Evolutionary conservation across 1,140 invertebrate species (phyloP).

Genomic region (Pseudomyrmex sp.): DNA sequence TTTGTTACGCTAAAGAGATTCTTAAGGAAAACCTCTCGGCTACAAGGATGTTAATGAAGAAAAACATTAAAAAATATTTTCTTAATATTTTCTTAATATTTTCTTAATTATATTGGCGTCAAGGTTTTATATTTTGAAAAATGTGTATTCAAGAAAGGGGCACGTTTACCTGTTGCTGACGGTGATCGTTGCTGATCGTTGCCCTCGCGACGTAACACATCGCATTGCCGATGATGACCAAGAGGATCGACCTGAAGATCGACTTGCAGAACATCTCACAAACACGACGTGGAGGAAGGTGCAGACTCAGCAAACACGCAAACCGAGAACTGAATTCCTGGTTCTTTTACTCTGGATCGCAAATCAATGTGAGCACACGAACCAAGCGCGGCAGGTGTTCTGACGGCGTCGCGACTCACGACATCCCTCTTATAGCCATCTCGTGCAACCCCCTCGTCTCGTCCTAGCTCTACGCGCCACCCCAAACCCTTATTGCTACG

Average conservation of each 20-base stretch:
- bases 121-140: background rate
- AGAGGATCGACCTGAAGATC: conserved; percentile 3
- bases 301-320: background rate
- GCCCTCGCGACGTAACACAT: conserved; percentile 43
- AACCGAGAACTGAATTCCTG: background rate
- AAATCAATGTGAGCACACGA: conserved; percentile 16
- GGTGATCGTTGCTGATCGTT: conserved; percentile 56
- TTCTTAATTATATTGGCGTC: no score
- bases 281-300: background rate
- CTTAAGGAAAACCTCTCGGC: background rate
- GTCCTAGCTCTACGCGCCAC: conserved; percentile 77
- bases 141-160: background rate
- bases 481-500: conserved; percentile 69
- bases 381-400: conserved; percentile 62
- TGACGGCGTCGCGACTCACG: conserved; percentile 80
- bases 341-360: background rate
- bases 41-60: no score
- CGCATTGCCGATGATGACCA: conserved; percentile 2
- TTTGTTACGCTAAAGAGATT: conserved; percentile 30
- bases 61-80: no score
- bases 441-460: conserved; percentile 72
- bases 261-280: conserved; percentile 40
- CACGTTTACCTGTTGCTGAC: conserved; percentile 68
- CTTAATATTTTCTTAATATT: no score
- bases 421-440: conserved; percentile 80